Conservation (phyloP, 2,797 vertebrate genomes). For the Lepus oiostolus region DNA sequence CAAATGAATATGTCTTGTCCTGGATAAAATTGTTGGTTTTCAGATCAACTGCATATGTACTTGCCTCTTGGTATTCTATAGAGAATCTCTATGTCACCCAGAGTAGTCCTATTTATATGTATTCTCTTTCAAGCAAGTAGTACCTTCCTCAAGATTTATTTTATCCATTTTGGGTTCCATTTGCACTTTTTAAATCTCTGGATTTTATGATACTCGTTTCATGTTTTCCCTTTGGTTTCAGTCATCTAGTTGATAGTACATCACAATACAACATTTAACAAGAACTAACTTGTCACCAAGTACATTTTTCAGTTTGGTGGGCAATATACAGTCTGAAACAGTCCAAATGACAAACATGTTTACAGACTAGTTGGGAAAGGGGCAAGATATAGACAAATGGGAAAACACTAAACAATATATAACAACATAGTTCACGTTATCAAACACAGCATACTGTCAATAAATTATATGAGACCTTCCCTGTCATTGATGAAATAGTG, state of each 20-base stretch:
- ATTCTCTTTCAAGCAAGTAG: slow-evolving; percentile 9
- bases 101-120: neutral
- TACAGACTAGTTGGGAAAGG: neutral
- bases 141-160: neutral
- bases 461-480: neutral
- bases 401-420: neutral
- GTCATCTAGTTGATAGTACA: neutral
- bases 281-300: neutral
- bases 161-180: neutral
- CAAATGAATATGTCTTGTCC: neutral
- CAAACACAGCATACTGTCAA: neutral
- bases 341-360: neutral
- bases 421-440: neutral
- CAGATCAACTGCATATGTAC: neutral
- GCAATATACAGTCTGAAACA: neutral
- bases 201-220: neutral
- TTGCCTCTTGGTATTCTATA: neutral
- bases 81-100: neutral
- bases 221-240: slow-evolving; percentile 23
- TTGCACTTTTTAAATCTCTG: slow-evolving; percentile 7
- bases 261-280: neutral
- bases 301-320: neutral
- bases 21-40: neutral
- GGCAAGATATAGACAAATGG: neutral
- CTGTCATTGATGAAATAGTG: neutral